Evolutionary conservation across 2,888 invertebrate genomes (phyloP).

Genomic region (Clivina fossor): DNA sequence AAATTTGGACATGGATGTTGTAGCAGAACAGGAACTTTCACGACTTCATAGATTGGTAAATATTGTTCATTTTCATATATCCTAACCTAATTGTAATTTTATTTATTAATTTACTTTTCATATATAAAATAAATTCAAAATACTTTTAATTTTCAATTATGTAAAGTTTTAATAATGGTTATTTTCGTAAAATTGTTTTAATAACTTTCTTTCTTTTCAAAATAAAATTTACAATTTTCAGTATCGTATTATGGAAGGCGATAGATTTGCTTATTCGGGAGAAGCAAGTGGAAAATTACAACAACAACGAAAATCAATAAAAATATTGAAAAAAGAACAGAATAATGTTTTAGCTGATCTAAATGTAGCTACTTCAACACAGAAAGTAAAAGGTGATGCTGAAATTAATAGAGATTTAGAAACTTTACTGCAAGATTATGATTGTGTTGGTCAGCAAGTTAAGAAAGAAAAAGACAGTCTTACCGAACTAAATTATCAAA

Average conservation of each 20-base stretch:
- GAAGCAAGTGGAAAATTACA: slow-evolving; percentile 67
- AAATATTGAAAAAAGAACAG: slow-evolving; percentile 62
- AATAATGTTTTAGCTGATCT: slow-evolving; percentile 65
- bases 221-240: too few species aligned
- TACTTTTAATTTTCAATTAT: too few species aligned
- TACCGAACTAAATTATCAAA: slow-evolving; percentile 57
- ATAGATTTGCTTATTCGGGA: slow-evolving; percentile 69
- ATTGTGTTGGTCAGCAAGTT: slow-evolving; percentile 51
- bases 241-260: slow-evolving; percentile 82
- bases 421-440: slow-evolving; percentile 59
- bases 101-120: too few species aligned
- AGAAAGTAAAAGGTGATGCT: slow-evolving; percentile 60
- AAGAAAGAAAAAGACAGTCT: slow-evolving; percentile 50
- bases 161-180: too few species aligned
- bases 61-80: slow-evolving; percentile 14
- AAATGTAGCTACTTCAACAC: slow-evolving; percentile 61
- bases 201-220: too few species aligned
- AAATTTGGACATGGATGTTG: slow-evolving; percentile 67
- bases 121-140: too few species aligned
- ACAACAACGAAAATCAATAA: slow-evolving; percentile 65
- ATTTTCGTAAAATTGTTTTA: too few species aligned
- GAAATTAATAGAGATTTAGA: slow-evolving; percentile 58
- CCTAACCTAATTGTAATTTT: too few species aligned
- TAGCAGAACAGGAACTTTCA: slow-evolving; percentile 76
- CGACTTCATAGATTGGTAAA: slow-evolving; percentile 74